Conservation (phyloP, 30 jellyfish, hydroid and myxozoan genomes). For the Chrysaora quinquecirrha region DNA sequence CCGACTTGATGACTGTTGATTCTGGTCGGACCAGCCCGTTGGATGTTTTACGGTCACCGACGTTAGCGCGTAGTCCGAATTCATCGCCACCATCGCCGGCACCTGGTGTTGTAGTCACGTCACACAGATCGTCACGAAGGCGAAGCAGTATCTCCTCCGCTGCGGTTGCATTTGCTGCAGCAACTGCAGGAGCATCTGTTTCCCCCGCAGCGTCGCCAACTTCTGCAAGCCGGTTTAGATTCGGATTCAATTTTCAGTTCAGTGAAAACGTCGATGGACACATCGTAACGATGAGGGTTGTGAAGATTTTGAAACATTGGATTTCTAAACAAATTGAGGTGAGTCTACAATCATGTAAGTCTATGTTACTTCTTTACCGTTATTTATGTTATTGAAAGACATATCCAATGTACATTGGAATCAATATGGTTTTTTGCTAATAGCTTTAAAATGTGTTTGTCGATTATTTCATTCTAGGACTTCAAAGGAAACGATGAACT, state of each 20-base stretch:
- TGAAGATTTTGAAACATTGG: conserved; percentile 83
- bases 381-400: too few relatives aligned
- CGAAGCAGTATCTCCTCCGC: conserved; percentile 83
- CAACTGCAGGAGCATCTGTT: conserved; percentile 88
- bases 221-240: conserved; percentile 61
- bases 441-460: too few relatives aligned
- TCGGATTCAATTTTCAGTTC: conserved; percentile 74
- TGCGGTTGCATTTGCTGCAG: conserved; percentile 91
- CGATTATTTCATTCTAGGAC: too few relatives aligned
- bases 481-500: conserved; percentile 50
- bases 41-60: conserved; percentile 66
- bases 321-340: conserved; percentile 82
- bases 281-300: conserved; percentile 81
- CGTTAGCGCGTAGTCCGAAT: conserved; percentile 57
- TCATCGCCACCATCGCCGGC: conserved; percentile 87
- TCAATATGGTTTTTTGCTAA: too few relatives aligned
- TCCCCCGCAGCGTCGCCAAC: conserved; percentile 94
- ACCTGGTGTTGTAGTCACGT: conserved; percentile 86
- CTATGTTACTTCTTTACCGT: too few relatives aligned
- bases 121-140: conserved; percentile 71
- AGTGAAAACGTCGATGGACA: conserved; percentile 74
- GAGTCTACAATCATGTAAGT: conserved; percentile 7
- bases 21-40: conserved; percentile 64
- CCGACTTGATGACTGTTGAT: conserved; percentile 33
- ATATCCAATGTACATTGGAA: too few relatives aligned